Evolutionary conservation across 2,888 invertebrate species (phyloP).

Genomic region (Blera fallax): DNA sequence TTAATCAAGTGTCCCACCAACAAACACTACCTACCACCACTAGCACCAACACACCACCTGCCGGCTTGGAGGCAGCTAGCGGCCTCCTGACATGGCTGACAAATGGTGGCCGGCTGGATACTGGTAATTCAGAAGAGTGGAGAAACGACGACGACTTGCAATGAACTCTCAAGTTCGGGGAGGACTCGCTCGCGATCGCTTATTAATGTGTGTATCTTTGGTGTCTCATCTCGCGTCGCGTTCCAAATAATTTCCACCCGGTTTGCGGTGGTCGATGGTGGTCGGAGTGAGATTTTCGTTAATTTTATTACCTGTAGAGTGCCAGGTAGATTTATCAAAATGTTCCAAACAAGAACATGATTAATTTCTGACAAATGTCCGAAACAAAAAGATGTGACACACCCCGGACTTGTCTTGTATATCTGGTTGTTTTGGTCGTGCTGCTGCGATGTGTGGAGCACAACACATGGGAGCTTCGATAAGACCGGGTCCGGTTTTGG

Average conservation of each 20-base stretch:
- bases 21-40: slow-evolving; percentile 44
- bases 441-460: slow-evolving; percentile 43
- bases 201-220: slow-evolving; percentile 63
- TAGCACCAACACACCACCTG: too few relatives aligned
- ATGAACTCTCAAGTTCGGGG: slow-evolving; percentile 50
- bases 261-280: slow-evolving; percentile 52
- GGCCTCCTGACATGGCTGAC: slow-evolving; percentile 64
- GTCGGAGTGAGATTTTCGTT: slow-evolving; percentile 72
- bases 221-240: slow-evolving; percentile 60
- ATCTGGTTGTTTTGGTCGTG: slow-evolving; percentile 27
- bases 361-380: slow-evolving; percentile 82
- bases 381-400: slow-evolving; percentile 81
- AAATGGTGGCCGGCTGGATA: slow-evolving; percentile 60
- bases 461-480: background rate
- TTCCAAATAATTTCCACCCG: slow-evolving; percentile 45
- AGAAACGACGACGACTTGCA: slow-evolving; percentile 45
- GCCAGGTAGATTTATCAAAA: slow-evolving; percentile 73
- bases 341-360: slow-evolving; percentile 79
- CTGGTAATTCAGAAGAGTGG: slow-evolving; percentile 31
- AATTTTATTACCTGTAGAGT: slow-evolving; percentile 73
- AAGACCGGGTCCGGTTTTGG: slow-evolving; percentile 16
- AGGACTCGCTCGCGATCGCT: slow-evolving; percentile 58
- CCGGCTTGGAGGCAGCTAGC: slow-evolving; percentile 64
- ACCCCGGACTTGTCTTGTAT: slow-evolving; percentile 73
- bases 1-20: slow-evolving; percentile 69